A percentile compares a stretch with the other conserved stretches of the same genome.
phyloP scores from a whole-genome alignment of 2,888 invertebrate genomes.

The Myopa tessellatipennis region DNA sequence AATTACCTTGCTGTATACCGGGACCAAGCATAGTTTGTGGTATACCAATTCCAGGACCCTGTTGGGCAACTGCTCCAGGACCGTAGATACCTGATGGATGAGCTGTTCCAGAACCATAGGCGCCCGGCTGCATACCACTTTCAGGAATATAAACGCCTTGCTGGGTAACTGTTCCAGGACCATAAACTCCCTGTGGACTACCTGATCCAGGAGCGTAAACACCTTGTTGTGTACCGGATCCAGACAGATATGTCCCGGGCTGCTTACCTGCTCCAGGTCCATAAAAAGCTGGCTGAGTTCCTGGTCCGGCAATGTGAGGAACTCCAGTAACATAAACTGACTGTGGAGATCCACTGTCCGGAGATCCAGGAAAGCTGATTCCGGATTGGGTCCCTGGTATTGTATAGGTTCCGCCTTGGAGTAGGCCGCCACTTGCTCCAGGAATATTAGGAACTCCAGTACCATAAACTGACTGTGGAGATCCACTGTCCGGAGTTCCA shows the following conservation, averaged over 20 bases:
- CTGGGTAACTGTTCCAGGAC: constrained; percentile 32
- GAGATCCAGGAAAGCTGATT: not conserved
- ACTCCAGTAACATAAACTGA: not conserved
- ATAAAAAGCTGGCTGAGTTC: constrained; percentile 33
- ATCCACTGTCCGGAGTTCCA: not conserved
- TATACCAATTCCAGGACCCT: not conserved
- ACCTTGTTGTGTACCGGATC: constrained; percentile 29
- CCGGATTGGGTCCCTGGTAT: constrained; percentile 16
- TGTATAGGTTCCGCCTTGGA: not conserved
- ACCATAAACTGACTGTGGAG: not conserved
- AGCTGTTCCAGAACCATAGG: constrained; percentile 22
- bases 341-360: not conserved
- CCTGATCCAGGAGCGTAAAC: constrained; percentile 30
- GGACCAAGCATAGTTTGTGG: not conserved
- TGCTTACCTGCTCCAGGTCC: constrained; percentile 21
- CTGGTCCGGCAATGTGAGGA: constrained; percentile 3
- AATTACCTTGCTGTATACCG: constrained; percentile 12
- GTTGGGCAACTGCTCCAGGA: constrained; percentile 1
- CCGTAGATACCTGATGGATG: not conserved
- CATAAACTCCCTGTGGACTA: constrained; percentile 37
- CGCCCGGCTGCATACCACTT: constrained; percentile 27
- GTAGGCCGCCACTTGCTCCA: not conserved
- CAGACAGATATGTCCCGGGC: constrained; percentile 29
- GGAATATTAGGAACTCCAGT: constrained; percentile 6
- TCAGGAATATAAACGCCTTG: constrained; percentile 33